Conservation (phyloP, 2,888 invertebrate genomes). For the Gastrophysa polygoni region DNA sequence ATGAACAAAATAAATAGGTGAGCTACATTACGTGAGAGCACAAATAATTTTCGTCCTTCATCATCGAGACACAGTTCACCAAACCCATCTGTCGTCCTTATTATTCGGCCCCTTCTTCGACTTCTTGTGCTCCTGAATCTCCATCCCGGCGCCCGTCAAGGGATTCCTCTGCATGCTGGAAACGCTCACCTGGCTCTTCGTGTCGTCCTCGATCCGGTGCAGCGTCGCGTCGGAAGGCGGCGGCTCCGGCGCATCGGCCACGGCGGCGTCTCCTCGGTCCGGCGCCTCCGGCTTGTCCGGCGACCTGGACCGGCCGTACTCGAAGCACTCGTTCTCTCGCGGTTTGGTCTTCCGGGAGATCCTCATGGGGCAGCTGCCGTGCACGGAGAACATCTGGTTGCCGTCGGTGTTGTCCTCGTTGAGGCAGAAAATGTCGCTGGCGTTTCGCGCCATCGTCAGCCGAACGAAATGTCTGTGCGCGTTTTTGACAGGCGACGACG, state of each 20-base stretch:
- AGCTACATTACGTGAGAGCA: neutral
- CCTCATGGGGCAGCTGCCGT: slow-evolving; percentile 51
- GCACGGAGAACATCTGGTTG: slow-evolving; percentile 52
- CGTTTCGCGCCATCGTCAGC: slow-evolving; percentile 41
- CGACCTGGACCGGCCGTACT: slow-evolving; percentile 33
- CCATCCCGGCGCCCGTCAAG: slow-evolving; percentile 47
- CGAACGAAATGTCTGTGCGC: slow-evolving; percentile 4
- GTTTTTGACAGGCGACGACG: neutral
- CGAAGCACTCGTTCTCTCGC: slow-evolving; percentile 34
- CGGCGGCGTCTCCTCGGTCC: slow-evolving; percentile 5
- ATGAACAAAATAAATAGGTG: too few species aligned
- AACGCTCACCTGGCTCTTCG: slow-evolving; percentile 4
- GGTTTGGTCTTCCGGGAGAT: slow-evolving; percentile 41
- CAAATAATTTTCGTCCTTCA: neutral
- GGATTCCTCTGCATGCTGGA: slow-evolving; percentile 45
- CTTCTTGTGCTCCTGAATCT: slow-evolving; percentile 36
- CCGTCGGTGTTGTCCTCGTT: slow-evolving; percentile 50
- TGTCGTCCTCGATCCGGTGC: slow-evolving; percentile 2
- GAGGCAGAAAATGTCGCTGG: slow-evolving; percentile 54
- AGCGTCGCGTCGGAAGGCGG: neutral
- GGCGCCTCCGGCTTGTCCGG: slow-evolving; percentile 19
- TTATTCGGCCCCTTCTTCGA: slow-evolving; percentile 36
- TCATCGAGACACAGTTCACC: slow-evolving; percentile 33
- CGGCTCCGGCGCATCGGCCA: neutral
- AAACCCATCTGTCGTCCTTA: slow-evolving; percentile 36